phyloP scores from a whole-genome alignment of 1,140 invertebrate genomes.

The Temnothorax nylanderi region DNA sequence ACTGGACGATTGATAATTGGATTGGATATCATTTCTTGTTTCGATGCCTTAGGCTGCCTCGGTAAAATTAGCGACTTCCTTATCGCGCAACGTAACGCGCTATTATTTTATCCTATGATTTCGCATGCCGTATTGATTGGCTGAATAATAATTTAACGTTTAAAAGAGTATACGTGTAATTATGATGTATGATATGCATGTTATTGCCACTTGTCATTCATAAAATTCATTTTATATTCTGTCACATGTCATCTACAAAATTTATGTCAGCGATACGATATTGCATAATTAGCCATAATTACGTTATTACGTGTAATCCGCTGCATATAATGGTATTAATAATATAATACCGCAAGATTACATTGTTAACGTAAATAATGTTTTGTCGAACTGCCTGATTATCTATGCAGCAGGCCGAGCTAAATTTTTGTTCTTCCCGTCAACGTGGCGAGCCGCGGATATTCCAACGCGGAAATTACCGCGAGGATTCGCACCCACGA shows the following conservation, averaged over 20 bases:
- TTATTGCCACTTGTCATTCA: constrained; percentile 57
- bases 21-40: constrained; percentile 1
- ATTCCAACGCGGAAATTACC: neutral
- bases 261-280: constrained; percentile 38
- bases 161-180: constrained; percentile 36
- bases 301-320: constrained; percentile 55
- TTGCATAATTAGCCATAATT: constrained; percentile 57
- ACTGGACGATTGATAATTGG: neutral
- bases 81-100: neutral
- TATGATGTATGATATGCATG: constrained; percentile 28
- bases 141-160: constrained; percentile 43
- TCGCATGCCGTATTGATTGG: constrained; percentile 17
- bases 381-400: constrained; percentile 1
- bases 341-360: constrained; percentile 45
- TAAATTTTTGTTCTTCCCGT: constrained; percentile 10
- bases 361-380: constrained; percentile 50
- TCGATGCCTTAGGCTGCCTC: neutral
- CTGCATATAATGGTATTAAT: constrained; percentile 44
- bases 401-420: constrained; percentile 17
- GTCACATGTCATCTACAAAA: constrained; percentile 48
- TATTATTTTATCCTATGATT: constrained; percentile 26
- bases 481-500: neutral
- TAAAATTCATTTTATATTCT: constrained; percentile 58
- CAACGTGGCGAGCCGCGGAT: neutral
- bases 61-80: constrained; percentile 24